phyloP scores from a whole-genome alignment of 2,888 invertebrate species.

The Chrysina gloriosa region DNA sequence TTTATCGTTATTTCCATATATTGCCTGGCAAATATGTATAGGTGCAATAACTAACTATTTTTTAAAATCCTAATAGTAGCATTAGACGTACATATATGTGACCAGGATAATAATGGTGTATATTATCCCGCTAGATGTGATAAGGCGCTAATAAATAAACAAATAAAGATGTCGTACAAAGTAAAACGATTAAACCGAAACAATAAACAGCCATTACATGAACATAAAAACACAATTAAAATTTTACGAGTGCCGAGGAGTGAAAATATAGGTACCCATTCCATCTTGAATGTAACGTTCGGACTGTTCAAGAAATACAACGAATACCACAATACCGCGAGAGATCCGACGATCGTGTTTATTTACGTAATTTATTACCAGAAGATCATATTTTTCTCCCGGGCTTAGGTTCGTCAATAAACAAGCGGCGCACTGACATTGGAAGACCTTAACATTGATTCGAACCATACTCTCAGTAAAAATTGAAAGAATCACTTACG shows the following conservation, averaged over 20 bases:
- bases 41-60: no score
- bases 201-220: slow-evolving; percentile 34
- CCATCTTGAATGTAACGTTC: neutral
- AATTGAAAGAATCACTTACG: slow-evolving; percentile 11
- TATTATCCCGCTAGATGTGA: slow-evolving; percentile 17
- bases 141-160: slow-evolving; percentile 26
- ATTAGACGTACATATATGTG: no score
- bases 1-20: no score
- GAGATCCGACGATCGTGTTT: slow-evolving; percentile 1
- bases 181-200: slow-evolving; percentile 27
- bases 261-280: slow-evolving; percentile 22
- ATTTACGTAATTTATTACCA: slow-evolving; percentile 8
- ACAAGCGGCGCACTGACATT: slow-evolving; percentile 3
- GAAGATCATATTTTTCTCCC: slow-evolving; percentile 1
- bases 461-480: neutral
- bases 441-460: slow-evolving; percentile 5
- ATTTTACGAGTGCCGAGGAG: slow-evolving; percentile 10
- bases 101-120: no score
- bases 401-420: slow-evolving; percentile 1
- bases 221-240: slow-evolving; percentile 35
- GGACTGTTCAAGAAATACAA: neutral
- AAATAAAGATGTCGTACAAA: slow-evolving; percentile 35
- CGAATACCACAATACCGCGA: neutral
- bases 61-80: no score
- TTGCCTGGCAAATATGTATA: no score